Evolutionary conservation across 2,113 vertebrate genomes (phyloP).

Genomic region (Motacilla tschutschensis): DNA sequence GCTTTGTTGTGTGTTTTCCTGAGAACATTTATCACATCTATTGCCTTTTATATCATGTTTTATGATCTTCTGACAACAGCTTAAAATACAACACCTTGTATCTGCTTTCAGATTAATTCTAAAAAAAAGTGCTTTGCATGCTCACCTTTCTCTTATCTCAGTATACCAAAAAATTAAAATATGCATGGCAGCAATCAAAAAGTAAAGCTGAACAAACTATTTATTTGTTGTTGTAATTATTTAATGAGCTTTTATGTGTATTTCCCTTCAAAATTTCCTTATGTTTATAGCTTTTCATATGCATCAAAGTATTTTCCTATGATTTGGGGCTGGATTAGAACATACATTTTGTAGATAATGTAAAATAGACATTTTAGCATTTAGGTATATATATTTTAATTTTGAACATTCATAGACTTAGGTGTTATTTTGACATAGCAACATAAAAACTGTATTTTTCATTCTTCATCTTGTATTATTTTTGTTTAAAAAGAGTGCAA

Average conservation of each 20-base stretch:
- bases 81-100: conserved; percentile 39
- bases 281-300: conserved; percentile 68
- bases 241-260: conserved; percentile 77
- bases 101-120: conserved; percentile 53
- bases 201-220: conserved; percentile 76
- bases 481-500: conserved; percentile 66
- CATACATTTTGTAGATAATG: conserved; percentile 85
- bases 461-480: conserved; percentile 52
- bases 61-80: conserved; percentile 29
- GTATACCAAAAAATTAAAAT: conserved; percentile 70
- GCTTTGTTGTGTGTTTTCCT: conserved; percentile 48
- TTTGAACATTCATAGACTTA: conserved; percentile 42
- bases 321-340: conserved; percentile 74
- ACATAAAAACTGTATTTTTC: conserved; percentile 31
- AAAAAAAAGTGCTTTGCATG: conserved; percentile 68
- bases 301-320: conserved; percentile 74
- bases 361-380: conserved; percentile 82
- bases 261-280: conserved; percentile 66
- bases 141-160: conserved; percentile 59
- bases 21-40: conserved; percentile 32
- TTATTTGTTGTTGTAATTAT: conserved; percentile 85
- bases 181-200: conserved; percentile 73
- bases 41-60: conserved; percentile 27
- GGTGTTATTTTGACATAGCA: conserved; percentile 48
- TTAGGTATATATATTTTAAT: conserved; percentile 62